Evolutionary conservation across 2,797 vertebrate genomes (phyloP).

Genomic region (Echiichthys vipera): DNA sequence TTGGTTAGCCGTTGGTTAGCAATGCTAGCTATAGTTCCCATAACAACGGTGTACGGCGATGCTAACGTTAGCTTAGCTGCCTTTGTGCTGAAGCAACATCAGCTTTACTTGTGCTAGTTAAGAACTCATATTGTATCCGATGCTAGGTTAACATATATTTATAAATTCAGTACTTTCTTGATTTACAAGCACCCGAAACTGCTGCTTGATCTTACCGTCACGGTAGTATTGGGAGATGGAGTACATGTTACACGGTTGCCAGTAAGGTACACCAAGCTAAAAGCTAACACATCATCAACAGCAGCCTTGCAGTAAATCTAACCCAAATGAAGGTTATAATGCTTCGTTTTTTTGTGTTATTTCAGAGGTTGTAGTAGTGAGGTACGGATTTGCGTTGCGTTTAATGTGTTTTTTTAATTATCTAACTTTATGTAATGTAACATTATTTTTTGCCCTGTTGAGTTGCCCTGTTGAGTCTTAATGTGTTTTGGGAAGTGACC

Average conservation of each 20-base stretch:
- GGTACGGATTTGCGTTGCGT: too few species aligned
- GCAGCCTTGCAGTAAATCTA: not conserved
- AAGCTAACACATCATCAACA: not conserved
- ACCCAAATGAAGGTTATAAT: not conserved
- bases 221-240: not conserved
- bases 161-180: not conserved
- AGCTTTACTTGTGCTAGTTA: not conserved
- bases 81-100: not conserved
- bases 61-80: slow-evolving; percentile 27
- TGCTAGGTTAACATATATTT: too few species aligned
- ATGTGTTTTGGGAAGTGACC: too few species aligned
- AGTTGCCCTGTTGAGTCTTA: too few species aligned
- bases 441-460: too few species aligned
- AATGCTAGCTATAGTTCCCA: not conserved
- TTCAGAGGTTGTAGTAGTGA: too few species aligned
- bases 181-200: not conserved
- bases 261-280: not conserved
- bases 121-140: fast-evolving
- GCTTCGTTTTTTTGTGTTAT: too few species aligned
- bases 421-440: too few species aligned
- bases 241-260: too few species aligned
- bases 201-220: too few species aligned
- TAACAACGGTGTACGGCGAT: not conserved
- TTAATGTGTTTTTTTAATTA: too few species aligned
- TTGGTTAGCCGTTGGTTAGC: not conserved